These are phyloP conservation scores for Bombylius discolor DNA, from an alignment of 2,888 invertebrate genomes.

Conservation along the genomic window DNA sequence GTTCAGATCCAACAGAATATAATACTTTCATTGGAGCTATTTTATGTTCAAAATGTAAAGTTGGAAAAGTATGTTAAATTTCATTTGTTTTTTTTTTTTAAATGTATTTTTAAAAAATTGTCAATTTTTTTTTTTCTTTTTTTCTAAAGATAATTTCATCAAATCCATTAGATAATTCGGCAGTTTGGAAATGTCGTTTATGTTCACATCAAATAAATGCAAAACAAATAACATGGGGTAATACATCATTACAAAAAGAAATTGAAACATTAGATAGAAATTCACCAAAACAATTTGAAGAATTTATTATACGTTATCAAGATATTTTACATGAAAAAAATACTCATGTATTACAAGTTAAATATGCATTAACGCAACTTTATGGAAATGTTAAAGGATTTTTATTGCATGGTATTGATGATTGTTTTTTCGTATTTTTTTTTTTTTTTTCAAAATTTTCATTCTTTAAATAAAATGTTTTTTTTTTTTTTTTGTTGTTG, in stretches of 20 bases:
- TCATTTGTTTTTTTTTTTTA: no score
- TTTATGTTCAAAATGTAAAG: constrained; percentile 48
- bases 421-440: background rate
- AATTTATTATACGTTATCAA: constrained; percentile 49
- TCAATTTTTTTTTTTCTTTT: background rate
- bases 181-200: constrained; percentile 52
- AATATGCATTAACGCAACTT: constrained; percentile 54
- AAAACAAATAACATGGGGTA: constrained; percentile 47
- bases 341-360: constrained; percentile 52
- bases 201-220: constrained; percentile 46
- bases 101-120: background rate
- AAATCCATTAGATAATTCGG: constrained; percentile 45
- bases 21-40: constrained; percentile 50
- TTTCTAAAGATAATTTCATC: constrained; percentile 42
- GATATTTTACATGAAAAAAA: constrained; percentile 53
- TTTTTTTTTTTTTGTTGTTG: no score
- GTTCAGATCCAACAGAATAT: constrained; percentile 56
- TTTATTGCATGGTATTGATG: constrained; percentile 40
- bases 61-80: constrained; percentile 28
- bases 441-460: background rate
- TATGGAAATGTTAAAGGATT: constrained; percentile 50
- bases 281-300: constrained; percentile 45
- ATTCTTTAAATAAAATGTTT: background rate
- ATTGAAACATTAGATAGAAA: constrained; percentile 42
- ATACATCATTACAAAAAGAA: constrained; percentile 48